Conservation (phyloP, 2,888 invertebrate genomes). For the Eupithecia exiguata region DNA sequence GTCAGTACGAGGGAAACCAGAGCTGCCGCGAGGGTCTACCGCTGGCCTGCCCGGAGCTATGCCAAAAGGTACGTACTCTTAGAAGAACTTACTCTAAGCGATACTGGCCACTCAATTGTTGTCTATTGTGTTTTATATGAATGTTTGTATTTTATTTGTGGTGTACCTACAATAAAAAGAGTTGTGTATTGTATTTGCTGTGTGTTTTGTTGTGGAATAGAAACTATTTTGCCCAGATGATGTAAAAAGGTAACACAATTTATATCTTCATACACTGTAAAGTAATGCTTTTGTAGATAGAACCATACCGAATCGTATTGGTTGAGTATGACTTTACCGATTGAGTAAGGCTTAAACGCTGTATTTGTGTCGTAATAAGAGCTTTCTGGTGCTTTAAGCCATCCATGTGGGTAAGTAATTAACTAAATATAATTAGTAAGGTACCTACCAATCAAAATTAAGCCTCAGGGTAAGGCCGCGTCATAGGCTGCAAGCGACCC, state of each 20-base stretch:
- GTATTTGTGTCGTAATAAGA: not conserved
- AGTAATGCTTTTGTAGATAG: slow-evolving; percentile 4
- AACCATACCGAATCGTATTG: not conserved
- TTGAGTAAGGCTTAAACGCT: not conserved
- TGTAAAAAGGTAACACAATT: not conserved
- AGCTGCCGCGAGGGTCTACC: slow-evolving; percentile 73
- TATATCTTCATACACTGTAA: not conserved
- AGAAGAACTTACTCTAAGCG: not conserved
- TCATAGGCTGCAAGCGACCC: no score
- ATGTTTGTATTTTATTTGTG: not conserved
- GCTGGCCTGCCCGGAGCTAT: slow-evolving; percentile 72
- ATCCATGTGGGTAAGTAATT: not conserved
- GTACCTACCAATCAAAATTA: no score
- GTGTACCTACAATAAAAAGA: no score
- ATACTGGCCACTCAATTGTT: not conserved
- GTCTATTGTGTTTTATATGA: not conserved
- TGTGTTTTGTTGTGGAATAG: not conserved
- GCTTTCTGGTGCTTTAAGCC: not conserved
- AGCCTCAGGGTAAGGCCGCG: no score
- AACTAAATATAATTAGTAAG: no score
- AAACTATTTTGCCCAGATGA: not conserved
- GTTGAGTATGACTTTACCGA: not conserved
- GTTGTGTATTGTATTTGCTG: no score
- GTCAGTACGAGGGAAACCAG: slow-evolving; percentile 78
- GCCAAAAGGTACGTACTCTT: slow-evolving; percentile 16